Evolutionary conservation across 1,140 invertebrate species (phyloP).

Genomic region (Drosophila persimilis): DNA sequence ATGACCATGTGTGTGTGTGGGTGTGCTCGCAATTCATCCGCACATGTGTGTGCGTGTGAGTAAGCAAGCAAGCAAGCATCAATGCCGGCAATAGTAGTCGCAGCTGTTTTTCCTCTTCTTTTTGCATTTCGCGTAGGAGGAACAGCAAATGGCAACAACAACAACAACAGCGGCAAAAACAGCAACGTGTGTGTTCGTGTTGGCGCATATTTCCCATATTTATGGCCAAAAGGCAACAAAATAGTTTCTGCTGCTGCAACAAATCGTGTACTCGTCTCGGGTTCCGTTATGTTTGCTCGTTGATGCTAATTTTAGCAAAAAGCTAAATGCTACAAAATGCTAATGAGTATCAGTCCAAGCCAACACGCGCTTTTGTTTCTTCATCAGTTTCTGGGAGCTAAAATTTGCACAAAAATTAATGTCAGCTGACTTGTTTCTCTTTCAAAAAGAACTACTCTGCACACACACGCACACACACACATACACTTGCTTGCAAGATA

Average conservation of each 20-base stretch:
- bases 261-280: conserved; percentile 51
- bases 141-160: neutral
- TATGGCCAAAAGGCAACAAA: conserved; percentile 18
- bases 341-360: conserved; percentile 37
- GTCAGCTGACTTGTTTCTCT: conserved; percentile 65
- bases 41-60: conserved; percentile 5
- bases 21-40: conserved; percentile 1
- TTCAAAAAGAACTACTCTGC: conserved; percentile 4
- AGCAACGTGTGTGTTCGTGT: conserved; percentile 17
- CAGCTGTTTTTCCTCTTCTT: conserved; percentile 64
- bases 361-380: conserved; percentile 31
- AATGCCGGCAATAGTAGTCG: conserved; percentile 56
- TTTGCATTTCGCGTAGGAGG: conserved; percentile 17
- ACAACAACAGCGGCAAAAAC: neutral
- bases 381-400: neutral
- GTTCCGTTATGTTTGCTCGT: conserved; percentile 57
- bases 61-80: conserved; percentile 43
- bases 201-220: conserved; percentile 36
- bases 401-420: conserved; percentile 46
- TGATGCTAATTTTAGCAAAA: conserved; percentile 68
- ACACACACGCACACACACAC: conserved; percentile 22
- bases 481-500: conserved; percentile 37
- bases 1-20: conserved; percentile 3
- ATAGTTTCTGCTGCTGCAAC: conserved; percentile 31
- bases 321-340: conserved; percentile 43